Evolutionary conservation across 2,888 invertebrate genomes (phyloP).

Genomic region (Minunthozetes semirufus): DNA sequence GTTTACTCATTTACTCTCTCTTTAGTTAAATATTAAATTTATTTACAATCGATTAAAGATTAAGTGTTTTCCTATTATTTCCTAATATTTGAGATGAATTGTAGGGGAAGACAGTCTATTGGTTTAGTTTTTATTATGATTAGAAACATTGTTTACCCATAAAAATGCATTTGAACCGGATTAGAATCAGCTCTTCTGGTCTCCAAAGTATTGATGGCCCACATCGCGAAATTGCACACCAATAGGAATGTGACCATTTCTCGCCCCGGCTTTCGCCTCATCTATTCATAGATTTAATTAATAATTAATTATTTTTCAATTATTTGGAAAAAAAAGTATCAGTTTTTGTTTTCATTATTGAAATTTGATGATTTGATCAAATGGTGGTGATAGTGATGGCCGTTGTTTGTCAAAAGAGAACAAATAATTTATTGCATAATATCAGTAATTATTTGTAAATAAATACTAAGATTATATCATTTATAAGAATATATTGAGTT

Average conservation of each 20-base stretch:
- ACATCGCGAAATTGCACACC: constrained; percentile 49
- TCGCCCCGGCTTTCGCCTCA: constrained; percentile 77
- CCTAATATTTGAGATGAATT: too few species aligned
- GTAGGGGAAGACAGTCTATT: too few species aligned
- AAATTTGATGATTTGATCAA: too few species aligned
- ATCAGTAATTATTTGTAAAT: too few species aligned
- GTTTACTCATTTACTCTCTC: neutral
- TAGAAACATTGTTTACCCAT: constrained; percentile 54
- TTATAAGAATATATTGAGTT: too few species aligned
- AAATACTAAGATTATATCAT: too few species aligned
- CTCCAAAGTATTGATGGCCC: constrained; percentile 79
- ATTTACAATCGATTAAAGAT: neutral
- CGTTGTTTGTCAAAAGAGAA: too few species aligned
- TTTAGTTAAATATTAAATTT: neutral
- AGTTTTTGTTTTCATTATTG: too few species aligned
- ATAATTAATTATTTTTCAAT: neutral
- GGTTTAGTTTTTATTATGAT: neutral
- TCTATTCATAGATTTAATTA: constrained; percentile 49
- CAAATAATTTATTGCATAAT: too few species aligned
- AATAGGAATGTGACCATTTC: constrained; percentile 83
- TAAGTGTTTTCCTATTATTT: too few species aligned
- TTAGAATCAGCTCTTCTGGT: constrained; percentile 84
- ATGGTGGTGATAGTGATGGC: too few species aligned
- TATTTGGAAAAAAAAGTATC: too few species aligned
- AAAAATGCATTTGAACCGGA: constrained; percentile 83